Percentiles rank a stretch among this genome's conserved stretches.
These are phyloP conservation scores for Drosophila melanogaster DNA, from an alignment of 1,140 invertebrate species.

Conservation along the genomic window Release_6_plus_ISO1_MT NT_037436.4:2095501-2096000, in stretches of 20 bases:
- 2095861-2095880: conserved; percentile 96
- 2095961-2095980: conserved; percentile 96
- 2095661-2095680: conserved; percentile 95
- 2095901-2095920: conserved; percentile 98
- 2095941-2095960: conserved; percentile 94
- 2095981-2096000: conserved; percentile 93
- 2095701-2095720: conserved; percentile 94
- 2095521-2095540: conserved; percentile 94
- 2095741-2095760: conserved; percentile 94
- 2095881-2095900: conserved; percentile 93
- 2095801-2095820: conserved; percentile 95
- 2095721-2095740: conserved; percentile 94
- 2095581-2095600: conserved; percentile 92
- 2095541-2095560: conserved; percentile 95
- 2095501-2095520: conserved; percentile 96
- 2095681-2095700: conserved; percentile 94
- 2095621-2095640: conserved; percentile 92
- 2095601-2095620: conserved; percentile 93
- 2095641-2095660: conserved; percentile 94
- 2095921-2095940: conserved; percentile 96
- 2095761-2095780: conserved; percentile 94
- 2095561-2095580: conserved; percentile 94
- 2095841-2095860: conserved; percentile 96
- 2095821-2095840: conserved; percentile 94
- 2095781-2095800: conserved; percentile 95